Evolutionary conservation across 2,888 invertebrate genomes (phyloP).

Genomic region (Tholera decimalis): DNA sequence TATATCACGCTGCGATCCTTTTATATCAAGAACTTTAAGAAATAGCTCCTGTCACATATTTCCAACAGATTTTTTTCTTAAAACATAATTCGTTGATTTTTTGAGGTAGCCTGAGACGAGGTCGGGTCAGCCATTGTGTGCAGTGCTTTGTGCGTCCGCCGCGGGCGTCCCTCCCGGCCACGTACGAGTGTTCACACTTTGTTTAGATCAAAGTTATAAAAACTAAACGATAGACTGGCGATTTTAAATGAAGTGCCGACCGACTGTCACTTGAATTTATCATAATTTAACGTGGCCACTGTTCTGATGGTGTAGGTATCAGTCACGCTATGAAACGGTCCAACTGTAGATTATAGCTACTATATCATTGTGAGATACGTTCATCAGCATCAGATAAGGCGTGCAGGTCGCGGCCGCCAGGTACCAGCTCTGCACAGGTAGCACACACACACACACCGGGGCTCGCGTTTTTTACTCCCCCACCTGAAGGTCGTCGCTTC

Average conservation of each 20-base stretch:
- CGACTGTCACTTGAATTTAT: not conserved
- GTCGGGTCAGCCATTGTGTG: conserved; percentile 74
- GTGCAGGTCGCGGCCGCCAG: conserved; percentile 5
- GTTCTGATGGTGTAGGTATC: not conserved
- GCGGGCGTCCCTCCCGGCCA: conserved; percentile 15
- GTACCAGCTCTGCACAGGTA: conserved; percentile 56
- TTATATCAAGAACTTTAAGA: conserved; percentile 72
- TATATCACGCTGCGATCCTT: conserved; percentile 75
- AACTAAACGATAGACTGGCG: not conserved
- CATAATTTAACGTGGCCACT: not conserved
- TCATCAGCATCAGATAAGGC: conserved; percentile 34
- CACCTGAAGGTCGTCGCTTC: conserved; percentile 64
- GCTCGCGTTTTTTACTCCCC: conserved; percentile 62
- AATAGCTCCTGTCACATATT: conserved; percentile 73
- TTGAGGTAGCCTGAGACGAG: conserved; percentile 62
- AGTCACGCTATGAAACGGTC: not conserved
- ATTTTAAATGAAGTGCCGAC: conserved; percentile 5
- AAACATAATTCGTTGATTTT: conserved; percentile 61
- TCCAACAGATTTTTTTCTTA: conserved; percentile 63
- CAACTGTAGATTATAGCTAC: not conserved
- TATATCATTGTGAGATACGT: not conserved
- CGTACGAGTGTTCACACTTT: conserved; percentile 35
- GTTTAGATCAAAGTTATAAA: conserved; percentile 29
- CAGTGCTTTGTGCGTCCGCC: conserved; percentile 64
- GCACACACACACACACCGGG: conserved; percentile 48